A percentile compares a stretch with the other conserved stretches of the same genome.
Evolutionary conservation across 2,797 vertebrate genomes (phyloP).

Genomic region (Limosa lapponica): DNA sequence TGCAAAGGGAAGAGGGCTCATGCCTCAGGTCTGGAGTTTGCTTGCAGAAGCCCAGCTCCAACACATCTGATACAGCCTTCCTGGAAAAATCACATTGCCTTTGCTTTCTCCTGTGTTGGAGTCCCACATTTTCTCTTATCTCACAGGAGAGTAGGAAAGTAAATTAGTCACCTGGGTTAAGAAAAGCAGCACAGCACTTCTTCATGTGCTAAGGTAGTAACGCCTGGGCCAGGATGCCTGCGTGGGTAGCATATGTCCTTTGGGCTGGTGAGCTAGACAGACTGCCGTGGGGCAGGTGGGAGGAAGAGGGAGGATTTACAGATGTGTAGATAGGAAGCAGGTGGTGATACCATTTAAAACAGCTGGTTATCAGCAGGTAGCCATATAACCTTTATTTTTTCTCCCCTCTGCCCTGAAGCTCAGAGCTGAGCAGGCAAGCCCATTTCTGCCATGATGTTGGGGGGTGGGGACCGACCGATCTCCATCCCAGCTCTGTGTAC

Average conservation of each 20-base stretch:
- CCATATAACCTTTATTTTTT: not conserved
- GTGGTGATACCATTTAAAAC: not conserved
- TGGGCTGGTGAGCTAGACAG: not conserved
- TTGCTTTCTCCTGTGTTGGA: not conserved
- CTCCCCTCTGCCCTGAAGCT: not conserved
- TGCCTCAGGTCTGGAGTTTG: not conserved
- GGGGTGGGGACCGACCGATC: fast-evolving
- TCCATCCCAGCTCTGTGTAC: fast-evolving
- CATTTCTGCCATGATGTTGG: fast-evolving
- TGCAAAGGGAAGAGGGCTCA: not conserved
- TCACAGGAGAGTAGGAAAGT: not conserved
- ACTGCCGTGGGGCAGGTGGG: not conserved
- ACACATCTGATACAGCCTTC: not conserved
- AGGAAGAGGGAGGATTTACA: not conserved
- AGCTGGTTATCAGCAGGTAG: not conserved
- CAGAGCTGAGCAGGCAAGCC: not conserved
- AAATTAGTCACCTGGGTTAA: not conserved
- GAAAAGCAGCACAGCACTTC: not conserved
- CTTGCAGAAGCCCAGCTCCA: not conserved
- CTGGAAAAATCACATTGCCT: not conserved
- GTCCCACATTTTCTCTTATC: not conserved
- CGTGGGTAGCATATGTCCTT: fast-evolving
- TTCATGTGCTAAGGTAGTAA: not conserved
- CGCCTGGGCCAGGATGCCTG: not conserved
- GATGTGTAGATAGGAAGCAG: not conserved